These are phyloP conservation scores for Thunnus thynnus DNA, from an alignment of 2,113 vertebrate species.

Conservation along the genomic window DNA sequence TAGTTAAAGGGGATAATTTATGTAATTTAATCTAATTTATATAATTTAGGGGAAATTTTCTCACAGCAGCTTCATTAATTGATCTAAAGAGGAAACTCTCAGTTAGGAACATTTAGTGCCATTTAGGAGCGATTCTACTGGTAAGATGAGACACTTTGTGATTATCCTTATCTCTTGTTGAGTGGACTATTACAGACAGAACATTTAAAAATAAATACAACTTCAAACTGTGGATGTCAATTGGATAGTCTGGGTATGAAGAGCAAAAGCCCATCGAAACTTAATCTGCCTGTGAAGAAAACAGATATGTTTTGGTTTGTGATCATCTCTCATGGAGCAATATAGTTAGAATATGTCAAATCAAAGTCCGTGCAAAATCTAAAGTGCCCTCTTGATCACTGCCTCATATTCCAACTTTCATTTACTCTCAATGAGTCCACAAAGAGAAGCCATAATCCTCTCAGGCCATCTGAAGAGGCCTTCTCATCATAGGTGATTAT, in stretches of 20 bases:
- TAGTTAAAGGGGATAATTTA: no score
- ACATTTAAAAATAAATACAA: slow-evolving; percentile 9
- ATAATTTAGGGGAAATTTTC: background rate
- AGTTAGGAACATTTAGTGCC: background rate
- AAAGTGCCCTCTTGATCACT: slow-evolving; percentile 10
- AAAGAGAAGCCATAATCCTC: slow-evolving; percentile 12
- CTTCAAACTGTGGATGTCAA: background rate
- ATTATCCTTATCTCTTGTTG: slow-evolving; percentile 9
- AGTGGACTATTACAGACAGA: background rate
- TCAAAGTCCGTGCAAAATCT: background rate
- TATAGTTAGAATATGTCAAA: slow-evolving; percentile 5
- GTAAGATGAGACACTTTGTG: background rate
- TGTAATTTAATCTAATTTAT: no score
- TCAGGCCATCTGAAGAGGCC: slow-evolving; percentile 13
- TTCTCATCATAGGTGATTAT: slow-evolving; percentile 37
- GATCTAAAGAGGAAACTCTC: slow-evolving; percentile 14
- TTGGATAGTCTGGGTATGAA: background rate
- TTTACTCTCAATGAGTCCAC: slow-evolving; percentile 1
- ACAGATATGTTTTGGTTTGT: background rate
- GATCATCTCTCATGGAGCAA: background rate
- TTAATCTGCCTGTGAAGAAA: background rate
- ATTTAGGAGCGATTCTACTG: background rate
- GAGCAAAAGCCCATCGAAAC: background rate
- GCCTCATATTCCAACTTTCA: slow-evolving; percentile 9
- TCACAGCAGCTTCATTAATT: slow-evolving; percentile 5